A percentile compares a stretch with the other conserved stretches of the same genome.
These are phyloP conservation scores for Asobara japonica DNA, from an alignment of 1,140 invertebrate species.

Conservation along the genomic window DNA sequence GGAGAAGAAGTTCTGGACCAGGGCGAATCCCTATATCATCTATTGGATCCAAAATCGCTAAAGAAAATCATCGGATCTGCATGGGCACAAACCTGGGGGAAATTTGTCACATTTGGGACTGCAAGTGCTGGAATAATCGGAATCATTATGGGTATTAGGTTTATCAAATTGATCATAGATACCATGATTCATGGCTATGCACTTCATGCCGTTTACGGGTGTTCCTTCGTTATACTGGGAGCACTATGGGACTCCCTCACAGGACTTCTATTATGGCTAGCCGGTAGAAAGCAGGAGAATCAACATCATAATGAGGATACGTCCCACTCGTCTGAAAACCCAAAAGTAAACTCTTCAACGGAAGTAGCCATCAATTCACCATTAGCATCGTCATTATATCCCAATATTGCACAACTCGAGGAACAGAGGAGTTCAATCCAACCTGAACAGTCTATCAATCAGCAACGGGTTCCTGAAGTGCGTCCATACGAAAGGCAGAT, in stretches of 20 bases:
- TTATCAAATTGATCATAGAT: conserved; percentile 22
- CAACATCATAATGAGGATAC: no score
- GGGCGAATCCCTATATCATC: not conserved
- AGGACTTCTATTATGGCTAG: not conserved
- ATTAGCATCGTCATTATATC: no score
- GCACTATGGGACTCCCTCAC: not conserved
- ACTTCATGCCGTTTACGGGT: conserved; percentile 30
- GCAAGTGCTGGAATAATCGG: conserved; percentile 17
- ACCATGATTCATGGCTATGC: conserved; percentile 32
- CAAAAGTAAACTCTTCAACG: no score
- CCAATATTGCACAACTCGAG: no score
- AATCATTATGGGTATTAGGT: conserved; percentile 11
- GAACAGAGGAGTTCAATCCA: no score
- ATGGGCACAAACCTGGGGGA: conserved; percentile 35
- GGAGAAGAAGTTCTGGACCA: not conserved
- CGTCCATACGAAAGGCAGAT: no score
- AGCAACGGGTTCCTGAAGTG: no score
- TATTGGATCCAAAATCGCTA: not conserved
- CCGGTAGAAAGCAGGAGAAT: no score
- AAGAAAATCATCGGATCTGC: conserved; percentile 23
- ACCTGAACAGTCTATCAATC: no score
- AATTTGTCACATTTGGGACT: no score
- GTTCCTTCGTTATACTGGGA: conserved; percentile 7
- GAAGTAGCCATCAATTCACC: no score
- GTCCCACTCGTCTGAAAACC: no score